Percentiles rank a stretch among this genome's conserved stretches.
Conservation (phyloP, 2,113 vertebrate genomes). For the Dicentrarchus labrax region DNA sequence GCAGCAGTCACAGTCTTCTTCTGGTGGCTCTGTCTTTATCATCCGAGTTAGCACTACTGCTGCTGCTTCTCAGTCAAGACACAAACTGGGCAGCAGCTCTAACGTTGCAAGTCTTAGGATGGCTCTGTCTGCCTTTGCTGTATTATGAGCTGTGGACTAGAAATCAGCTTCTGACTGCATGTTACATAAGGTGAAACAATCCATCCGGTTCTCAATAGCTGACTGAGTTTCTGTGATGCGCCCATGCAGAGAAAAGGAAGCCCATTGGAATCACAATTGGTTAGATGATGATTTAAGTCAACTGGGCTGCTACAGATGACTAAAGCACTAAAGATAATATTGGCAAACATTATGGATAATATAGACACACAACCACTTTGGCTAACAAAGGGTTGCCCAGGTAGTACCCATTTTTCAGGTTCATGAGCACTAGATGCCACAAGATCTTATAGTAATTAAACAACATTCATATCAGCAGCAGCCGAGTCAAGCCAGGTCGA, state of each 20-base stretch:
- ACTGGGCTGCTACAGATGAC: not conserved
- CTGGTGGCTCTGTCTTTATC: constrained; percentile 13
- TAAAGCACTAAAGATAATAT: not conserved
- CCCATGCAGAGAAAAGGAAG: not conserved
- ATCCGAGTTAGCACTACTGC: not conserved
- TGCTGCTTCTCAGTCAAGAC: not conserved
- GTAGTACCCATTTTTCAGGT: not conserved
- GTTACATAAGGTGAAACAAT: constrained; percentile 13
- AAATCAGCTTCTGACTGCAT: not conserved
- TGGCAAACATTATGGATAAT: not conserved
- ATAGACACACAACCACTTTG: not conserved
- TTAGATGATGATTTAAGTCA: not conserved
- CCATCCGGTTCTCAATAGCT: not conserved
- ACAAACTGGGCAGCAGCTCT: constrained; percentile 20
- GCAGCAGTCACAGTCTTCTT: not conserved
- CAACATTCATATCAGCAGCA: too few relatives aligned
- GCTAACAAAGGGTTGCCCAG: not conserved
- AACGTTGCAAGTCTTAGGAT: not conserved
- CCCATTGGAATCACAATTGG: not conserved
- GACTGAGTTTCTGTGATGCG: not conserved
- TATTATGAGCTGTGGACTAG: not conserved
- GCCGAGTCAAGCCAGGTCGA: too few relatives aligned
- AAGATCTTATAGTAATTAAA: not conserved
- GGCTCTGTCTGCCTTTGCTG: not conserved
- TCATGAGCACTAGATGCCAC: not conserved